Base-by-base conservation (phyloP, 2,113 vertebrate genomes). In the Mystacornis crossleyi region DNA sequence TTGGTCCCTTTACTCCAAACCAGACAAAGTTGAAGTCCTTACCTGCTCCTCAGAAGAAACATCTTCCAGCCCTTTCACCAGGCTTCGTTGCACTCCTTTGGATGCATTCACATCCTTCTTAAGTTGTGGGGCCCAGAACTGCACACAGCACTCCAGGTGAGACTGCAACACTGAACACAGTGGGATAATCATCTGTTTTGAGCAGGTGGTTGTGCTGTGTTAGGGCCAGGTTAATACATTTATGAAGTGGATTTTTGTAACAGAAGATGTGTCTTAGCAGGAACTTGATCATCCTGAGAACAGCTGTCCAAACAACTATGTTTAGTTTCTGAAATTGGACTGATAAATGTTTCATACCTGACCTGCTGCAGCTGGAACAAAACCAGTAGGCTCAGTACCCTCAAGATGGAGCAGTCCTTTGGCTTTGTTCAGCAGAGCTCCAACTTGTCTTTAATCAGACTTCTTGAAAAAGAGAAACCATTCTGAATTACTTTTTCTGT, bases 111-210 rank as follows among this genome's bases (percentile, higher is more conserved):
- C 10, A 25, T 47, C 28, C 14, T 42, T 29, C n/a, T n/a, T n/a
- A 58, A 80, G 6, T 0, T 58, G 7, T 43, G 31, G 24, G 18
- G 10, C 24, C 11, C 62, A 58, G 53, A 86, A 8, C 7, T 36
- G 29, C 55, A 26, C 26, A 16, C 3, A 47, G 12, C 12, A 8
- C 5, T 80, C 8, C 24, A 34, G 48, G 31, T 34, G 45, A 72
- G 15, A 2, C 20, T 4, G 6, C 38, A 40, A 3, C 0, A 1
- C 34, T 40, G 40, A 67, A 28, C n/a, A 18, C 47, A 62, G 18
- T 0, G 0, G 15, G 33, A 33, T 26, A 34, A 61, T 50, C 2
- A 2, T 31, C 23, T 40, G 18, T 48, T 57, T 31, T 54, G 58
- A n/a, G 33, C 1, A 0, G 18, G 47, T 71, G 29, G 4, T 57